Base-by-base conservation (phyloP, 2,797 vertebrate species). In the Perodicticus potto region DNA sequence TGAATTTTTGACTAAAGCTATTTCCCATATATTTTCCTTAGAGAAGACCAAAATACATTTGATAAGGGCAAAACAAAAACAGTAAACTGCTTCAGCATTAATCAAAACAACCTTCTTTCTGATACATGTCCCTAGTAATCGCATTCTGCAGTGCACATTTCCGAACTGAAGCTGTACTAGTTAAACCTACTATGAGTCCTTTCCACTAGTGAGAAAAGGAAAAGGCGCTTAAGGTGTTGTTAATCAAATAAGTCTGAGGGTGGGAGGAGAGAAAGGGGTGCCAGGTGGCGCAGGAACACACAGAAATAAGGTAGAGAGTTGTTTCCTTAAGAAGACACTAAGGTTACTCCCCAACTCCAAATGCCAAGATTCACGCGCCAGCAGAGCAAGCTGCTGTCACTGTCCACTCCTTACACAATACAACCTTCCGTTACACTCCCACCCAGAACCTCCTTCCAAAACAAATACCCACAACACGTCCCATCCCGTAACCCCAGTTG, bases 241-340 rank as follows among this genome's bases (percentile, higher is more conserved):
- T 45, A 91, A 86, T 45, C 49, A 74, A 89, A 91, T 49, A 63
- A 88, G 45, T 63, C 77, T 40, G 40, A 53, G 34, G 53, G 67
- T 53, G 19, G 53, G 65, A 49, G 29, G 63, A 37, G 65, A 49
- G 29, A 63, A 43, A 27, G 90, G 86, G 90, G 91, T 86, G 53
- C 88, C 57, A 92, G 93, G 95, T 74, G 97, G 95, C 78, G 80
- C 90, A 92, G 82, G 85, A 92, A 83, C 72, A 89, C 93, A 84
- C 7, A 86, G 73, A 95, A 92, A 88, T 61, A n/a, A 84, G 80
- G 93, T 76, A 43, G 59, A 89, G 93, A 86, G 86, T 67, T 20
- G 90, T 70, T 94, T 96, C 77, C 86, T 34, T 53, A 43, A 57
- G 61, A 65, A 57, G 67, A 65, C 77, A 57, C 34, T 69, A 45